phyloP scores from a whole-genome alignment of 2,888 invertebrate genomes.

The Apotomis betuletana region DNA sequence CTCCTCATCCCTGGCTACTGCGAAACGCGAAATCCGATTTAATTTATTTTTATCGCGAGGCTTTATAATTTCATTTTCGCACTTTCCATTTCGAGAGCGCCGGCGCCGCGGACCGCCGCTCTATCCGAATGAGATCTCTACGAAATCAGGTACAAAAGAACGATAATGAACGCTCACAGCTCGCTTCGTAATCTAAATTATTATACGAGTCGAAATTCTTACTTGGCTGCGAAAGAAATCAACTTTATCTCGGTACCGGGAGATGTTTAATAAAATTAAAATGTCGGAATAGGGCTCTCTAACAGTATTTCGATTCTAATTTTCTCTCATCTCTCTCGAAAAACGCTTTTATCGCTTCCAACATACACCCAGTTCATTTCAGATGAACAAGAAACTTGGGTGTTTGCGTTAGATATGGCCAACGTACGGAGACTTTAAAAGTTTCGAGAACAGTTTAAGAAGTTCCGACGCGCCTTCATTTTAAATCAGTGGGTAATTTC shows the following conservation, averaged over 20 bases:
- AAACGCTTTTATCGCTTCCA: conserved; percentile 57
- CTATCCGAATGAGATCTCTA: conserved; percentile 83
- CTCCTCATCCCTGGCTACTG: conserved; percentile 79
- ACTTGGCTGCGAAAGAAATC: conserved; percentile 81
- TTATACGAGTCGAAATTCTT: conserved; percentile 82
- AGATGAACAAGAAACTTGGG: conserved; percentile 48
- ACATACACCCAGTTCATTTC: conserved; percentile 51
- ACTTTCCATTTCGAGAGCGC: conserved; percentile 82
- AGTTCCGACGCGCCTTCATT: conserved; percentile 47
- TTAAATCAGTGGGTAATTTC: conserved; percentile 24
- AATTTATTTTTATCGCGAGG: conserved; percentile 84
- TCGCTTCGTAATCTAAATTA: conserved; percentile 84
- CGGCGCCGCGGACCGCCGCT: conserved; percentile 79
- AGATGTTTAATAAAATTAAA: conserved; percentile 83
- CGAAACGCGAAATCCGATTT: conserved; percentile 82
- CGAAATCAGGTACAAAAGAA: conserved; percentile 84
- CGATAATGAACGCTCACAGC: conserved; percentile 84
- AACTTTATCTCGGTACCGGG: conserved; percentile 77
- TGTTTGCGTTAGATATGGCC: conserved; percentile 47
- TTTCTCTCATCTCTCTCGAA: conserved; percentile 58
- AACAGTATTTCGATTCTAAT: conserved; percentile 74
- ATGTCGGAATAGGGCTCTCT: conserved; percentile 68
- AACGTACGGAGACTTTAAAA: conserved; percentile 51
- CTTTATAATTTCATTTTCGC: conserved; percentile 85
- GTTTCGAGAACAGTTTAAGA: conserved; percentile 46